Base-by-base conservation (phyloP, 1,140 invertebrate species). In the Lepidurus packardi region DNA sequence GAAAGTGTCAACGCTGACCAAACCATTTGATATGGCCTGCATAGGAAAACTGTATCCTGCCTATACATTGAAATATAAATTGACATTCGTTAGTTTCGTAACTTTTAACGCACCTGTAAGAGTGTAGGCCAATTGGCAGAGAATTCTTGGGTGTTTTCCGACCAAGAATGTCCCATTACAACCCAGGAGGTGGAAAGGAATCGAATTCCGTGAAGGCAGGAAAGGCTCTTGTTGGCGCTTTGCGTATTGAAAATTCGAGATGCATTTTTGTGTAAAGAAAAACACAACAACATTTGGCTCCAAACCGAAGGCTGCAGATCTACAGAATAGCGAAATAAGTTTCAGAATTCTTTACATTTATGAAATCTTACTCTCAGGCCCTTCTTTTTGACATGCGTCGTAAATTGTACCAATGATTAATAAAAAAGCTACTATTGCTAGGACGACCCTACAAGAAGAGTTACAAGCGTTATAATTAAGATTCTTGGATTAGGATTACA, bases 111-210 rank as follows among this genome's bases (percentile, higher is more conserved):
- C 81, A 80, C 44, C 78, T 80, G 47, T 80, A 81, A 45, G 77
- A 81, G 42, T 81, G 65, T 47, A 24, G 24, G 45, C 44, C 44
- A 34, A 41, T 77, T 77, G 16, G 45, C 45, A 13, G 65, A 41
- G 16, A 77, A 77, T 47, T 47, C 47, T 76, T 44, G 42, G 7
- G 75, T 21, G n/a, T 47, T 13, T 8, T 25, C 80, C 4, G 83
- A 81, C 78, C 93, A 94, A 1, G 93, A 93, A 83, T 97, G 95
- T 0, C 94, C 94, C 3, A 96, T 88, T 73, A 97, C 93, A 1
- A 97, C 93, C 95, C 95, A 97, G 9, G 90, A 90, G 93, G 96
- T 96, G 81, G 93, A 94, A 65, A 96, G 88, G 0, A 92, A 91
- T 5, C 93, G 87, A 0, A 96, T 85, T 0, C 94, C 93, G 81